phyloP scores from a whole-genome alignment of 1,140 invertebrate species.

The Neodiprion lecontei region DNA sequence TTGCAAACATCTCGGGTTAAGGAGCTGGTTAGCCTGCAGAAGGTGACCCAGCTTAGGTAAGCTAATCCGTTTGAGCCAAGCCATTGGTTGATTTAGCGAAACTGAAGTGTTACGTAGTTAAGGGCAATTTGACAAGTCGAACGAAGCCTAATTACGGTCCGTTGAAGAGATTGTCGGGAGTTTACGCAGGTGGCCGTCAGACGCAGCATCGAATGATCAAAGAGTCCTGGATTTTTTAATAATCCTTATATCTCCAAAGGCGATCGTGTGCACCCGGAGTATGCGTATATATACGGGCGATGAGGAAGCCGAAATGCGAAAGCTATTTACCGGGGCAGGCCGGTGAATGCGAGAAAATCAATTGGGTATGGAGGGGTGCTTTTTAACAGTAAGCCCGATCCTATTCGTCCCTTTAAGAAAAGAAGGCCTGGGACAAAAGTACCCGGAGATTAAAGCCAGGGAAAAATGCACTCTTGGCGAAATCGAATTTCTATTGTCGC shows the following conservation, averaged over 20 bases:
- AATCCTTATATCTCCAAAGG: too few species aligned
- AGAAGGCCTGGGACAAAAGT: not conserved
- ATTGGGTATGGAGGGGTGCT: not conserved
- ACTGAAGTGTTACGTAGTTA: not conserved
- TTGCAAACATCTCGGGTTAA: not conserved
- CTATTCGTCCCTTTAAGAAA: not conserved
- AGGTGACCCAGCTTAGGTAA: not conserved
- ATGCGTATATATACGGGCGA: too few species aligned
- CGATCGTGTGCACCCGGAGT: too few species aligned
- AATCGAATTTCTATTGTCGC: conserved; percentile 1
- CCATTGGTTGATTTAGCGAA: not conserved
- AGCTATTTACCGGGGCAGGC: not conserved
- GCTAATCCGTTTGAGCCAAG: not conserved
- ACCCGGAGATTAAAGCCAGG: conserved; percentile 2
- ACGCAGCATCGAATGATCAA: too few species aligned
- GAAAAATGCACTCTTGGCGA: conserved; percentile 1
- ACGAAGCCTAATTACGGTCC: not conserved
- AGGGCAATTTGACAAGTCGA: not conserved
- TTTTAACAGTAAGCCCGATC: conserved; percentile 4
- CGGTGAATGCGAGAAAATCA: conserved; percentile 2
- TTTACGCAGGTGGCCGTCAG: too few species aligned
- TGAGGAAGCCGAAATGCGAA: not conserved
- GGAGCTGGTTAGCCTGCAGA: not conserved
- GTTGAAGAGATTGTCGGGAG: too few species aligned
- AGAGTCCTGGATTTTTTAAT: too few species aligned